phyloP scores from a whole-genome alignment of 2,113 vertebrate genomes.

The Psittacula cyanocephala region DNA sequence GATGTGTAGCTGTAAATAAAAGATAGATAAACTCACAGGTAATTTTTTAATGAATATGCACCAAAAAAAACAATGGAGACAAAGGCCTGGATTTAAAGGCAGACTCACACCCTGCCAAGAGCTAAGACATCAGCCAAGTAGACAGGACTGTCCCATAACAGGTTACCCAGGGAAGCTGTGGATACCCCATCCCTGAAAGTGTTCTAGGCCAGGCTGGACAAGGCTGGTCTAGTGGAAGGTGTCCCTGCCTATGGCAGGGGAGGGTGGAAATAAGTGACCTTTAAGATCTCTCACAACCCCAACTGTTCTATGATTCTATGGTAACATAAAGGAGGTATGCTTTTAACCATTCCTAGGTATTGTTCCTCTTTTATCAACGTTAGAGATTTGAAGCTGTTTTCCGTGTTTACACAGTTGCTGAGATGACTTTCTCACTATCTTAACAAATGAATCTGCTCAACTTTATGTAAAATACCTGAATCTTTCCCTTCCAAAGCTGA shows the following conservation, averaged over 20 bases:
- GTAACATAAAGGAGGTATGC: accelerated
- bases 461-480: not conserved
- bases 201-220: not conserved
- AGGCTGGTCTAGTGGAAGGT: not conserved
- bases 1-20: not conserved
- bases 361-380: not conserved
- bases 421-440: not conserved
- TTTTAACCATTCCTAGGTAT: not conserved
- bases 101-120: not conserved
- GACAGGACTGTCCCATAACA: not conserved
- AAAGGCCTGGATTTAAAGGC: not conserved
- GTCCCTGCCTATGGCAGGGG: not conserved
- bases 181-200: not conserved
- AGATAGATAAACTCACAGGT: not conserved
- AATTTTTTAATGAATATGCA: not conserved
- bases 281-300: not conserved
- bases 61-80: not conserved
- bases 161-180: not conserved
- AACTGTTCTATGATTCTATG: not conserved
- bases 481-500: not conserved
- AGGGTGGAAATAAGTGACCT: accelerated
- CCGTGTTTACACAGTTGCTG: not conserved
- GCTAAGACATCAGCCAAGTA: not conserved
- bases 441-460: not conserved
- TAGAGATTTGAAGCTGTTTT: not conserved